Percentiles rank a stretch among this genome's conserved stretches.
These are phyloP conservation scores for Tipula confusa DNA, from an alignment of 2,888 invertebrate species.

Conservation along the genomic window DNA sequence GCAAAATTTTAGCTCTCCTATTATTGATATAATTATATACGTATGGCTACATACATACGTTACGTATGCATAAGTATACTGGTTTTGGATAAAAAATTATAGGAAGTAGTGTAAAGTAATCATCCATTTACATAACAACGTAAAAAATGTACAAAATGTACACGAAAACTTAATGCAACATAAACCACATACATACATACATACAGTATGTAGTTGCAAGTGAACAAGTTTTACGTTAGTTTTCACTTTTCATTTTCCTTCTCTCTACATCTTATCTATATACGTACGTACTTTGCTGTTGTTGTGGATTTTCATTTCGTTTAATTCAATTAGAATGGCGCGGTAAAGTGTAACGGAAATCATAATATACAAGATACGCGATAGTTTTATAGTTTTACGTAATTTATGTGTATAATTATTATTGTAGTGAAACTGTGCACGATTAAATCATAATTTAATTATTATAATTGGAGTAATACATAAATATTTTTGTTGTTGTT, in stretches of 20 bases:
- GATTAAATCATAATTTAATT: background rate
- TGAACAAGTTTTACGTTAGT: background rate
- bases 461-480: background rate
- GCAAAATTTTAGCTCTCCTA: background rate
- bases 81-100: background rate
- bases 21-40: too few species aligned
- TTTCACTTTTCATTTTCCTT: constrained; percentile 4
- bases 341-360: background rate
- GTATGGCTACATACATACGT: background rate
- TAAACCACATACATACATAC: background rate
- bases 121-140: background rate
- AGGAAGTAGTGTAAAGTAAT: background rate
- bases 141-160: background rate
- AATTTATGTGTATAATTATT: background rate
- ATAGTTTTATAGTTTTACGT: background rate
- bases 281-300: background rate
- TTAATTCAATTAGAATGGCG: background rate
- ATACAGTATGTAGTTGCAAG: background rate
- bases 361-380: background rate
- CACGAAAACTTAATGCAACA: background rate
- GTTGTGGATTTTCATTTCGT: background rate
- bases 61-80: background rate
- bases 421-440: background rate
- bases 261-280: background rate
- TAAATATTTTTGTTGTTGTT: background rate